Conservation (phyloP, 2,113 vertebrate species). For the Gallinago jamesoni region DNA sequence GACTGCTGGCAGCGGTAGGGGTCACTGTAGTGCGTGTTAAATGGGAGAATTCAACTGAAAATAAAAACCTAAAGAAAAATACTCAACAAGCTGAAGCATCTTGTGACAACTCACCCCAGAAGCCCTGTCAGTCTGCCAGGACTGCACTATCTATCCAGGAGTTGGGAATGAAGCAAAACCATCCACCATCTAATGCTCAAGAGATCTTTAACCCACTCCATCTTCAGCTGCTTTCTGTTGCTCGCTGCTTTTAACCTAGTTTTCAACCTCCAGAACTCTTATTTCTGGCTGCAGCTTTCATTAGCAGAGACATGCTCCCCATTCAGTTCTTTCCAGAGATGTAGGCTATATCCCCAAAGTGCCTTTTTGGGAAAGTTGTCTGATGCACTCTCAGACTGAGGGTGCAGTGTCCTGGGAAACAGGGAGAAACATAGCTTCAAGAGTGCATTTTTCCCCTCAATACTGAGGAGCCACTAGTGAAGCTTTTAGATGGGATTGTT, state of each 20-base stretch:
- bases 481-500: neutral
- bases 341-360: slow-evolving; percentile 46
- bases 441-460: neutral
- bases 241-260: slow-evolving; percentile 58
- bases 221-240: neutral
- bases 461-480: neutral
- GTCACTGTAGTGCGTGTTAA: neutral
- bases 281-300: slow-evolving; percentile 29
- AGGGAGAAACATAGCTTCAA: neutral
- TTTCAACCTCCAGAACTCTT: slow-evolving; percentile 41
- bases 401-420: slow-evolving; percentile 5
- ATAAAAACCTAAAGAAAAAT: neutral
- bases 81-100: neutral
- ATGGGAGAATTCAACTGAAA: neutral
- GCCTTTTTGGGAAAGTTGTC: neutral
- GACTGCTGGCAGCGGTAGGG: neutral
- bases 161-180: neutral
- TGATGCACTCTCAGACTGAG: neutral
- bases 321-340: slow-evolving; percentile 24
- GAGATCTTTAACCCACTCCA: slow-evolving; percentile 45
- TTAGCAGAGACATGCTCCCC: slow-evolving; percentile 4
- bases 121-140: slow-evolving; percentile 26
- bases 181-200: neutral
- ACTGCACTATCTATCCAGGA: neutral
- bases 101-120: slow-evolving; percentile 25